phyloP scores from a whole-genome alignment of 2,888 invertebrate genomes.

The Sesia apiformis region DNA sequence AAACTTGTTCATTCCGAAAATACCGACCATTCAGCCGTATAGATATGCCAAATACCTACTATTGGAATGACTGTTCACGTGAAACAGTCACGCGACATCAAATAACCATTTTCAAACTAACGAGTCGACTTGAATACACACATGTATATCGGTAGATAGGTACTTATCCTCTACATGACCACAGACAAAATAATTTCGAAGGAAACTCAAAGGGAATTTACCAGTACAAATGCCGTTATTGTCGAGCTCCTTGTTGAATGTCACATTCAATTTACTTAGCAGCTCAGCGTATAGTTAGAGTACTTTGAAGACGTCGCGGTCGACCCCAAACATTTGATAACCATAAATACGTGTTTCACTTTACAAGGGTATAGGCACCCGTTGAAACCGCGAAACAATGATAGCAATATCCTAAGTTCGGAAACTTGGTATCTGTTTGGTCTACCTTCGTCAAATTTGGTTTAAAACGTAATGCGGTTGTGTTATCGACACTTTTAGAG shows the following conservation, averaged over 20 bases:
- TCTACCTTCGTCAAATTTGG: slow-evolving; percentile 31
- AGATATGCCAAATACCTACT: background rate
- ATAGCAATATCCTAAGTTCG: slow-evolving; percentile 48
- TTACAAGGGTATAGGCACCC: slow-evolving; percentile 32
- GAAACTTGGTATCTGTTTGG: slow-evolving; percentile 34
- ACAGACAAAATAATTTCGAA: too few species aligned
- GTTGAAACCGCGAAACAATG: slow-evolving; percentile 41
- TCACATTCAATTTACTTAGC: too few species aligned
- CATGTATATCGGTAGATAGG: too few species aligned
- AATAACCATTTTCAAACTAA: background rate
- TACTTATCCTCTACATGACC: too few species aligned
- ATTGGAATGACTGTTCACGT: background rate
- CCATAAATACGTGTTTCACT: slow-evolving; percentile 48
- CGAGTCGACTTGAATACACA: too few species aligned
- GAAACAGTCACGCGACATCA: background rate
- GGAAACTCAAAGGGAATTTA: too few species aligned
- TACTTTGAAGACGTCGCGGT: slow-evolving; percentile 25
- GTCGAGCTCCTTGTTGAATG: too few species aligned
- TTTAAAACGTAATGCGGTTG: slow-evolving; percentile 25
- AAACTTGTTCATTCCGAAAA: background rate
- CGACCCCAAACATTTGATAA: slow-evolving; percentile 36
- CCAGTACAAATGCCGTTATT: too few species aligned
- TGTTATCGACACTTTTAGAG: slow-evolving; percentile 12
- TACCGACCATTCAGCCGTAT: background rate
- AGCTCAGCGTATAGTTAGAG: slow-evolving; percentile 15